Base-by-base conservation (phyloP, 2,797 vertebrate genomes). In the Acanthurus lineatus region DNA sequence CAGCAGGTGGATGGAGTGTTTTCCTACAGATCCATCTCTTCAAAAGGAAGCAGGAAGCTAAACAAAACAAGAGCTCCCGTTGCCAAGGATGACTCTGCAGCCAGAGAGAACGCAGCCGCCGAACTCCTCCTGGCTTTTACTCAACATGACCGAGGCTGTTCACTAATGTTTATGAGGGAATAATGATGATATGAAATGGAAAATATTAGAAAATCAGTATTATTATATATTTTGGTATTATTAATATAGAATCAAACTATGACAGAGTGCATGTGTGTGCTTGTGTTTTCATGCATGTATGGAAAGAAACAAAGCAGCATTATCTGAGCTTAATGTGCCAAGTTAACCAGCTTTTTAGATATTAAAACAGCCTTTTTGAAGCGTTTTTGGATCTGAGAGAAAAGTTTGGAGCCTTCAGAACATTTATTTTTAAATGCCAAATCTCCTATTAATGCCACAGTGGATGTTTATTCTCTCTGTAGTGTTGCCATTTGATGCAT, bases 1-100 rank as follows among this genome's bases (percentile, higher is more conserved):
- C 54, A 66, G 56, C 79, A 79, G 83, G 73, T 76, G 80, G 32
- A 22, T 40, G 62, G 47, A 57, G 73, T 73, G 67, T 78, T 72
- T 76, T 76, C 67, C 71, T 11, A 28, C 9, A 15, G 60, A 49
- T 70, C 62, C 51, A 19, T 60, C 22, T 48, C 66, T 77, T 79
- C 84, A 73, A 58, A 72, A 53, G 45, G 45, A 70, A 44, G 60
- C 53, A 62, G 60, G 51, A 73, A 63, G 69, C 68, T 58, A 25
- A 79, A 57, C 59, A 73, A 79, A 85, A 85, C 79, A 79, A 76
- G 52, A 7, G 1, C 52, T 70, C 54, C 53, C 63, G 52, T 28
- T 61, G 70, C 74, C 81, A 80, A 71, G 47, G 42, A 68, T 28
- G 44, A 57, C 14, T 56, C 42, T 44, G 12, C 58, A 70, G 56